These are phyloP conservation scores for Alloplasta piceator DNA, from an alignment of 2,888 invertebrate species.

Conservation along the genomic window DNA sequence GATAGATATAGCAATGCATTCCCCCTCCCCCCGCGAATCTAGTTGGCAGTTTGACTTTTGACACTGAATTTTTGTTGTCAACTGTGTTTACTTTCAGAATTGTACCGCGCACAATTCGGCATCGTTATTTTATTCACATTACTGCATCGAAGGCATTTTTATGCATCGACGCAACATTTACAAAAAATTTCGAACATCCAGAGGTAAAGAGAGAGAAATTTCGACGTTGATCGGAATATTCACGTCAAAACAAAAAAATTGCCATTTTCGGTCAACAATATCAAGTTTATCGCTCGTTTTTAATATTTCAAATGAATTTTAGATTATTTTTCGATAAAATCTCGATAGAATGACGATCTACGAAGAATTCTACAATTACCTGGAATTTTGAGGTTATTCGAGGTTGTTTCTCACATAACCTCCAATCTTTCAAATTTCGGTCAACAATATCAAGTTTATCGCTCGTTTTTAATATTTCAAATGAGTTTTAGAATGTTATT, in stretches of 20 bases:
- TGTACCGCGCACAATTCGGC: neutral
- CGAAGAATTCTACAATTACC: neutral
- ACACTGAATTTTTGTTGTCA: constrained; percentile 5
- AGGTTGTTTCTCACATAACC: constrained; percentile 16
- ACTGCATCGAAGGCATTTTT: neutral
- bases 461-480: neutral
- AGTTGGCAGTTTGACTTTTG: no score
- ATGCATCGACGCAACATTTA: constrained; percentile 13
- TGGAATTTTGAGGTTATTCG: neutral
- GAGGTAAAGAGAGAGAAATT: constrained; percentile 17
- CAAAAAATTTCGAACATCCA: constrained; percentile 24
- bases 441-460: neutral
- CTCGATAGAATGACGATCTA: neutral
- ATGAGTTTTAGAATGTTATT: neutral
- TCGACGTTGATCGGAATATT: neutral
- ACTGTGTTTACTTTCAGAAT: constrained; percentile 10
- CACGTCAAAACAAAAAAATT: neutral
- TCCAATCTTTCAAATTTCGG: constrained; percentile 11
- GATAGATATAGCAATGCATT: no score
- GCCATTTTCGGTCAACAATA: neutral
- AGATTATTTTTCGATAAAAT: neutral
- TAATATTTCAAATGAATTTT: neutral
- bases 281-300: neutral
- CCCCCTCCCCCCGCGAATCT: neutral
- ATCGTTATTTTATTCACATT: constrained; percentile 4